Evolutionary conservation across 2,113 vertebrate genomes (phyloP).

Genomic region (Stercorarius parasiticus): DNA sequence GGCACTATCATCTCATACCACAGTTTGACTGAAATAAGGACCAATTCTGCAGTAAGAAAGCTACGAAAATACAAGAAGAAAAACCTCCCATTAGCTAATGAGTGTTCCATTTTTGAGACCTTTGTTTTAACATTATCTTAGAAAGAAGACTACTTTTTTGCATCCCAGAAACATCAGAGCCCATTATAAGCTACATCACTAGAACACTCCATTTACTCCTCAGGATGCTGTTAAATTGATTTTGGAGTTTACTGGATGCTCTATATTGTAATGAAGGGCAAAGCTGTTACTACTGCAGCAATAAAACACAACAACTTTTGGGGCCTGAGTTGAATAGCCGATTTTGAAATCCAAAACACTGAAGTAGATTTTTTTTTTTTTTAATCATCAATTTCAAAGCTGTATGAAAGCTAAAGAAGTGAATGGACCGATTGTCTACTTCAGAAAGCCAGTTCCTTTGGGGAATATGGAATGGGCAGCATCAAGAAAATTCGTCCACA

Average conservation of each 20-base stretch:
- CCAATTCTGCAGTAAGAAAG: not conserved
- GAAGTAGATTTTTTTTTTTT: not conserved
- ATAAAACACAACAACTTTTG: not conserved
- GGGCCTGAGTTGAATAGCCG: not conserved
- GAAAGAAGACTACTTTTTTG: not conserved
- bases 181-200: not conserved
- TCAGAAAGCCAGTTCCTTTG: not conserved
- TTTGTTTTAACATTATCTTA: not conserved
- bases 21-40: not conserved
- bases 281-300: not conserved
- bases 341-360: not conserved
- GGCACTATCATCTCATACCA: not conserved
- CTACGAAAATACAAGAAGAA: not conserved
- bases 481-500: not conserved
- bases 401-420: not conserved
- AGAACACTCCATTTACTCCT: not conserved
- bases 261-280: not conserved
- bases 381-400: not conserved
- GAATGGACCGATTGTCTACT: not conserved
- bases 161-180: not conserved
- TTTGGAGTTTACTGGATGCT: not conserved
- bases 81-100: not conserved
- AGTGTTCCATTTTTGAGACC: not conserved
- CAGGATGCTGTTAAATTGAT: not conserved
- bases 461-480: not conserved